Conservation (phyloP, 2,888 invertebrate species). For the Eudasyphora cyanicolor region DNA sequence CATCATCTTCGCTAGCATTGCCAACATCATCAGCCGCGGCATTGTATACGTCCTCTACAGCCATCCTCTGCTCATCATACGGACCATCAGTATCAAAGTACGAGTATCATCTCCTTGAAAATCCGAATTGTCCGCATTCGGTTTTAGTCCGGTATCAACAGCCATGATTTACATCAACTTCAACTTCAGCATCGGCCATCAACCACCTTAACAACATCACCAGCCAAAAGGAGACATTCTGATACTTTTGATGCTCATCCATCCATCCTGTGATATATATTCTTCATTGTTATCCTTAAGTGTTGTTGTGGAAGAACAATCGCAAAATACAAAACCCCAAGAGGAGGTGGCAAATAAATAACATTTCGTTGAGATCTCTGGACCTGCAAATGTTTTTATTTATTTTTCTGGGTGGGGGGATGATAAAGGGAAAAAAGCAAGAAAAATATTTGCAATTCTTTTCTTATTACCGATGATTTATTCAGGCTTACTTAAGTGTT, state of each 20-base stretch:
- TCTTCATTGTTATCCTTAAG: conserved; percentile 59
- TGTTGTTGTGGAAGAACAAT: conserved; percentile 50
- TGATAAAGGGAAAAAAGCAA: neutral
- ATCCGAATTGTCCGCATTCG: conserved; percentile 6
- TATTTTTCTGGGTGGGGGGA: neutral
- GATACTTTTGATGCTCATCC: no score
- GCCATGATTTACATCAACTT: conserved; percentile 27
- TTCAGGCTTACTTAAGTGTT: neutral
- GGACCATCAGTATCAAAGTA: neutral
- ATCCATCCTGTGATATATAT: conserved; percentile 45
- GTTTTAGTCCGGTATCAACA: neutral
- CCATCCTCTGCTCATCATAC: no score
- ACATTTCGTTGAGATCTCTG: neutral
- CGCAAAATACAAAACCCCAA: neutral
- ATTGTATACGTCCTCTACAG: no score
- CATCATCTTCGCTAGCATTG: neutral
- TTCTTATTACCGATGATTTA: conserved; percentile 35
- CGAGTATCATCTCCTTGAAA: neutral
- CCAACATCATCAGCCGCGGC: neutral
- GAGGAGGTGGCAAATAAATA: conserved; percentile 38
- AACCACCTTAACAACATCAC: neutral
- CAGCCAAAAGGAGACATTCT: conserved; percentile 24
- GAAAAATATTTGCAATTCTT: conserved; percentile 8
- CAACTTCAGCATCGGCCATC: neutral
- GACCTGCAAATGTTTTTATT: no score